Evolutionary conservation across 2,113 vertebrate genomes (phyloP).

Genomic region (Anarhynchus alexandrinus): DNA sequence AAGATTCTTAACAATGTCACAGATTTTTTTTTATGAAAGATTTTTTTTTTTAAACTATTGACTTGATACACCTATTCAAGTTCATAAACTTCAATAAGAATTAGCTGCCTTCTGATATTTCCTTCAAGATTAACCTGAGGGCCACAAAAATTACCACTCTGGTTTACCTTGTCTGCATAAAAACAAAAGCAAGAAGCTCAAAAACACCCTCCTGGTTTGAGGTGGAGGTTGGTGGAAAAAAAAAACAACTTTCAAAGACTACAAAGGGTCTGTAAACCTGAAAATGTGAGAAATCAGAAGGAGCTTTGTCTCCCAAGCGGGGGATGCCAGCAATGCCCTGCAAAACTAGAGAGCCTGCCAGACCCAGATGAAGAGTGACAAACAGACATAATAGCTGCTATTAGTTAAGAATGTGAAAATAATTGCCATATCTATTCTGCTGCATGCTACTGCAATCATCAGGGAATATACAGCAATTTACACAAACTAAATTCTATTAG

Average conservation of each 20-base stretch:
- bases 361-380: neutral
- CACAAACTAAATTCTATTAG: neutral
- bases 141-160: neutral
- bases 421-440: neutral
- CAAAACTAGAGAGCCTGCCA: neutral
- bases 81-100: neutral
- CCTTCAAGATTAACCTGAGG: neutral
- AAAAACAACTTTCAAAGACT: neutral
- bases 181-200: neutral
- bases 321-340: neutral
- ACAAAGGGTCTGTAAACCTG: neutral
- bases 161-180: neutral
- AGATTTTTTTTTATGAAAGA: neutral
- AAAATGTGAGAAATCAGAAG: neutral
- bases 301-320: neutral
- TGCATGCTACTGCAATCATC: neutral
- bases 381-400: neutral
- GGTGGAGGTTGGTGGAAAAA: neutral
- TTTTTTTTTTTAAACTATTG: neutral
- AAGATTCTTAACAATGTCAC: neutral
- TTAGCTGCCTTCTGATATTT: neutral
- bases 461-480: neutral
- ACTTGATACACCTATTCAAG: neutral
- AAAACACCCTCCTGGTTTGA: neutral
- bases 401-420: conserved; percentile 6